These are phyloP conservation scores for Cyclargus thomasi DNA, from an alignment of 1,140 invertebrate species.

Conservation along the genomic window DNA sequence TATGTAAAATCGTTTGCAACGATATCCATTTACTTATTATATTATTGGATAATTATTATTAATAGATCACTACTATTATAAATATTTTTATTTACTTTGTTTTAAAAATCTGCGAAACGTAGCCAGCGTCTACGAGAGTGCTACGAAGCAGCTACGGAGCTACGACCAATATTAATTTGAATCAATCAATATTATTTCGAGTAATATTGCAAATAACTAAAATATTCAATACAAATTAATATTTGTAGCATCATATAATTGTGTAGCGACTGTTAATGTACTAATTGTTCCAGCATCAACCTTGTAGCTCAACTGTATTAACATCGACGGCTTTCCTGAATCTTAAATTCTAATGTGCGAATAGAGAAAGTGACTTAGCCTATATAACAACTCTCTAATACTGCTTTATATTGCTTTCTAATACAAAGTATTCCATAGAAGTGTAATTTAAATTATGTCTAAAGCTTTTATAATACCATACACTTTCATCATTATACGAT, in stretches of 20 bases:
- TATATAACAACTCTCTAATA: not conserved
- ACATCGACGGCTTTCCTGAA: slow-evolving; percentile 64
- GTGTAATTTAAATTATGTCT: not conserved
- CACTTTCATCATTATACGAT: not conserved
- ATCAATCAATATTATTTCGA: not conserved
- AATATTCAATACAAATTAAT: not conserved
- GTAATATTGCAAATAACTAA: not conserved
- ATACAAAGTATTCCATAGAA: not conserved
- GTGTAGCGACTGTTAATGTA: slow-evolving; percentile 32
- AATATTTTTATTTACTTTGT: not conserved
- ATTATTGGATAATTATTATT: not conserved
- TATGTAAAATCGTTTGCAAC: not conserved
- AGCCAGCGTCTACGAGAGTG: not conserved
- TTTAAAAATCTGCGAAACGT: not conserved
- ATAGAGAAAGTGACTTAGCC: not conserved
- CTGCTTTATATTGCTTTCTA: not conserved
- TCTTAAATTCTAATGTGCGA: slow-evolving; percentile 9
- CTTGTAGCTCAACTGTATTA: slow-evolving; percentile 44
- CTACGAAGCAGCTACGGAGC: not conserved
- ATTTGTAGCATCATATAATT: not conserved
- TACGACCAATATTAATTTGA: too few species aligned
- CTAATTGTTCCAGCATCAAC: slow-evolving; percentile 70
- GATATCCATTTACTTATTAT: not conserved
- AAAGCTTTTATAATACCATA: not conserved
- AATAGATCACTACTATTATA: not conserved